Conservation (phyloP, 1,140 invertebrate genomes). For the Atopsyche davidsoni region DNA sequence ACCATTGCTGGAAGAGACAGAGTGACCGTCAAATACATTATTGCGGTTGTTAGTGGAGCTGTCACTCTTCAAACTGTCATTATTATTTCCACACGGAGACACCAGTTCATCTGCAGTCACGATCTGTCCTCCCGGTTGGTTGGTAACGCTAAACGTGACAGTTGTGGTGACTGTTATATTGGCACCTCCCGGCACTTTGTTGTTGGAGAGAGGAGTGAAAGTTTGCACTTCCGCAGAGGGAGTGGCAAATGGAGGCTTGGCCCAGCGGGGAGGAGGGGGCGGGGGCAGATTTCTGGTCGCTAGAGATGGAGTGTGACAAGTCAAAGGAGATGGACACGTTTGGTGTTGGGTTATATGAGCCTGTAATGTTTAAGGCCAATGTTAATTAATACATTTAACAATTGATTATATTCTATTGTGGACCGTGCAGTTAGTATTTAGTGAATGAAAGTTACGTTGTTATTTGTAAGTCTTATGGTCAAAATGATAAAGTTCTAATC, state of each 20-base stretch:
- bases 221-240: constrained; percentile 48
- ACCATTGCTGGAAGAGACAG: constrained; percentile 14
- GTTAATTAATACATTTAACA: too few relatives aligned
- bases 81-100: constrained; percentile 17
- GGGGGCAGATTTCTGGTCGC: constrained; percentile 47
- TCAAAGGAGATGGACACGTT: constrained; percentile 7
- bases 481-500: too few relatives aligned
- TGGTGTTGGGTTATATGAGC: constrained; percentile 50
- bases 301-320: constrained; percentile 38
- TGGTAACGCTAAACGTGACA: constrained; percentile 72
- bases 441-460: too few relatives aligned
- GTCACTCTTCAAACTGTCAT: constrained; percentile 26
- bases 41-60: constrained; percentile 20
- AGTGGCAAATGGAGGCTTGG: constrained; percentile 52
- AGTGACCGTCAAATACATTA: constrained; percentile 24
- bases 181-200: constrained; percentile 42
- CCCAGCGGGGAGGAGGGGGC: constrained; percentile 58
- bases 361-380: constrained; percentile 37
- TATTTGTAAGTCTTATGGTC: too few relatives aligned
- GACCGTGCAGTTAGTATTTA: too few relatives aligned
- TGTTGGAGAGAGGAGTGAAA: constrained; percentile 46
- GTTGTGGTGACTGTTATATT: constrained; percentile 78
- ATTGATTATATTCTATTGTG: too few relatives aligned
- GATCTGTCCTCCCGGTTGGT: constrained; percentile 40
- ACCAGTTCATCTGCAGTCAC: constrained; percentile 12